These are phyloP conservation scores for Trichonephila inaurata DNA, from an alignment of 1,140 invertebrate genomes.

Conservation along the genomic window DNA sequence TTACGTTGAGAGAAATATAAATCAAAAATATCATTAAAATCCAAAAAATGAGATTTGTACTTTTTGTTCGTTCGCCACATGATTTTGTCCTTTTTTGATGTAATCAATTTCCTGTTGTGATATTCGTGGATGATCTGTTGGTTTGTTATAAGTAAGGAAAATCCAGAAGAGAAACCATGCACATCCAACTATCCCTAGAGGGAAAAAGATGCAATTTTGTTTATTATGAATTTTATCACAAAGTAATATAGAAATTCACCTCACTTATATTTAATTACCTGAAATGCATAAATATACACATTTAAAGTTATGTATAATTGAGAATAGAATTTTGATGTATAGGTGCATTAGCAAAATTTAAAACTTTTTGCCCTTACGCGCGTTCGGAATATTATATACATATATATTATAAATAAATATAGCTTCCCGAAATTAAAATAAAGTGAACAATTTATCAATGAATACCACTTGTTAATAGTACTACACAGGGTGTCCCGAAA, in stretches of 20 bases:
- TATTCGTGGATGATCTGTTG: slow-evolving; percentile 92
- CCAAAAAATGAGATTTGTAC: background rate
- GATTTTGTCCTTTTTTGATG: slow-evolving; percentile 84
- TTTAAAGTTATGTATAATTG: background rate
- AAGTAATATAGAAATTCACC: background rate
- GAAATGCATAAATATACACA: background rate
- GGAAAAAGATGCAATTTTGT: background rate
- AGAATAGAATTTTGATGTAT: too few relatives aligned
- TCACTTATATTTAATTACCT: background rate
- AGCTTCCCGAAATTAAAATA: too few relatives aligned
- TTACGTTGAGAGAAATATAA: too few relatives aligned
- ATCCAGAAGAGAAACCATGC: slow-evolving; percentile 91
- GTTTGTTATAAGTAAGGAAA: slow-evolving; percentile 90
- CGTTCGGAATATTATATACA: too few relatives aligned
- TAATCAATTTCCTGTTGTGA: slow-evolving; percentile 89
- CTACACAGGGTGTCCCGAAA: too few relatives aligned
- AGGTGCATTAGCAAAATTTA: too few relatives aligned
- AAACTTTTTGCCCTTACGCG: too few relatives aligned
- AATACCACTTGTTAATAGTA: too few relatives aligned
- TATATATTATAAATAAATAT: too few relatives aligned
- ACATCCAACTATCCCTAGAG: slow-evolving; percentile 67
- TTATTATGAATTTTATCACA: background rate
- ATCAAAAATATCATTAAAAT: too few relatives aligned
- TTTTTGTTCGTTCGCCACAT: slow-evolving; percentile 67
- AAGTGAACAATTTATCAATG: too few relatives aligned